Conservation (phyloP, 2,797 vertebrate genomes). For the Sebastes hubbsi region DNA sequence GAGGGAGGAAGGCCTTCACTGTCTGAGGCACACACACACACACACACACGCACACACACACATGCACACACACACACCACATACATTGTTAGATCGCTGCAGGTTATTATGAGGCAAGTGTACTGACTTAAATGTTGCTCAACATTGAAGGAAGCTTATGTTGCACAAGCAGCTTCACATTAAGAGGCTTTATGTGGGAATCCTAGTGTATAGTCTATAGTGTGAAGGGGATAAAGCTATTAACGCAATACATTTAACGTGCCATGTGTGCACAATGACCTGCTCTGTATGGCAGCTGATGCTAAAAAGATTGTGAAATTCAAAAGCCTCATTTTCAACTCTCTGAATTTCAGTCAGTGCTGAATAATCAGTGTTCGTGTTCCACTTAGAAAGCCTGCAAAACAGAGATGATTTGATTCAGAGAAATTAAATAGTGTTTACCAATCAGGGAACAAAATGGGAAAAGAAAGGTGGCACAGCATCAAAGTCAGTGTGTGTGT, state of each 20-base stretch:
- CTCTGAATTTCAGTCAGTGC: not conserved
- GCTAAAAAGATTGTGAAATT: conserved; percentile 13
- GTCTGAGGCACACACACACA: conserved; percentile 57
- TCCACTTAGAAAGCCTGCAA: not conserved
- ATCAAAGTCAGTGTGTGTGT: not conserved
- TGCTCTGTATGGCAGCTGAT: conserved; percentile 16
- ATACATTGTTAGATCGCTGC: not conserved
- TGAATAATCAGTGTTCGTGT: not conserved
- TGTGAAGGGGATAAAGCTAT: conserved; percentile 47
- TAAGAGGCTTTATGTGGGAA: conserved; percentile 66
- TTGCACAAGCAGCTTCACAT: conserved; percentile 27
- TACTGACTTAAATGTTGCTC: conserved; percentile 36
- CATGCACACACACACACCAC: conserved; percentile 3
- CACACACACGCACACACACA: not conserved
- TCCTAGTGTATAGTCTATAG: not conserved
- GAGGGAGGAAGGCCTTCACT: conserved; percentile 75
- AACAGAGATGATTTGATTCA: not conserved
- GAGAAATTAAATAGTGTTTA: not conserved
- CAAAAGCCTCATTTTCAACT: not conserved
- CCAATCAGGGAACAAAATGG: not conserved
- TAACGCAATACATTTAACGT: conserved; percentile 25
- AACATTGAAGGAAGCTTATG: conserved; percentile 33
- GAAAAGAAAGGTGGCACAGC: not conserved
- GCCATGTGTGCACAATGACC: conserved; percentile 44
- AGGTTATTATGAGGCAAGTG: not conserved